Base-by-base conservation (phyloP, 2,113 vertebrate species). In the Scopus umbretta region DNA sequence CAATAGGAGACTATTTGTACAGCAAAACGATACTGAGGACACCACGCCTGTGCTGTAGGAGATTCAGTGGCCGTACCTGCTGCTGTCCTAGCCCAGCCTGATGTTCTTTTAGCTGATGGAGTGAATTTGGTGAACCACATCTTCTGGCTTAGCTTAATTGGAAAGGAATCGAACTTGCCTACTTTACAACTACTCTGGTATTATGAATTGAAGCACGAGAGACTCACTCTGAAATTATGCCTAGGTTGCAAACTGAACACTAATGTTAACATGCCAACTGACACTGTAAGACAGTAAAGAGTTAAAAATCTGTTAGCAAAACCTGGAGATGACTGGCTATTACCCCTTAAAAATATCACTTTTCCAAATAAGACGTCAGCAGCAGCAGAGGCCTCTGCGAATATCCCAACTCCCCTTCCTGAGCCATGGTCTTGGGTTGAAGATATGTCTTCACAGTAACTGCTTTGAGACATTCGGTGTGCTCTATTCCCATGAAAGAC, bases 21-120 rank as follows among this genome's bases (percentile, higher is more conserved):
- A 13, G 13, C 5, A 16, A 43, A 87, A 72, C 0, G 0, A 36
- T 18, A 26, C n/a, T 10, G n/a, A 78, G 45, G 23, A 40, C n/a
- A 20, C 20, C 16, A 11, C 4, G 7, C 29, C 70, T 66, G 11
- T 10, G 50, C 43, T 52, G 11, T 2, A 38, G 59, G 27, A 43
- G 5, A 43, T 25, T 55, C 58, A n/a, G 26, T 42, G n/a, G 22
- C 45, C 86, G 16, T 55, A 59, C 47, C 40, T 66, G 42, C 45
- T 56, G 59, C 71, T 67, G 23, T n/a, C 53, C 65, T 43, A 26
- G 52, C 16, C 71, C 5, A 3, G 10, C 42, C 34, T 32, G 42
- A 23, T 27, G n/a, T 34, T n/a, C 34, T 43, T 83, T 40, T 17
- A 53, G 49, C 75, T 45, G 29, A 32, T 22, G 21, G 21, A 42